A percentile compares a stretch with the other conserved stretches of the same genome.
Evolutionary conservation across 2,888 invertebrate species (phyloP).

Genomic region (Endomychus coccineus): DNA sequence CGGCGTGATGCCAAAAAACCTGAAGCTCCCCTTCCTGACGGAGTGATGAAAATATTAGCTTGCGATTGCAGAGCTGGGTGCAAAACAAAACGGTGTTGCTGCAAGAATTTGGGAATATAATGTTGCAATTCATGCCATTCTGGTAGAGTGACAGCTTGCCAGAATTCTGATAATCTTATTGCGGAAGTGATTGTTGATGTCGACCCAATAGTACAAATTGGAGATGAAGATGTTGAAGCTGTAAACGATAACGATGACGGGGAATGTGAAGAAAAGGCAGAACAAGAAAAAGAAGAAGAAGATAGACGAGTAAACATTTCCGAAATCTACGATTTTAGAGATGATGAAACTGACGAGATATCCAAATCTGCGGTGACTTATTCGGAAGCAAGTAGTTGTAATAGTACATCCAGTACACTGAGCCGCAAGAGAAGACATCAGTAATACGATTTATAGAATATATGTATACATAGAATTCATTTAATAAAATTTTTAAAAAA

Average conservation of each 20-base stretch:
- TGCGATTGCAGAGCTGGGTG: neutral
- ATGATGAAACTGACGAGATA: neutral
- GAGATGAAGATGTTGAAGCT: neutral
- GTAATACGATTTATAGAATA: too few species aligned
- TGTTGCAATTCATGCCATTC: neutral
- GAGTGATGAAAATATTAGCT: neutral
- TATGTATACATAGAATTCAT: too few species aligned
- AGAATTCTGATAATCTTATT: neutral
- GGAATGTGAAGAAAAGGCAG: too few species aligned
- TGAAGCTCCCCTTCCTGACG: neutral
- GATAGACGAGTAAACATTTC: too few species aligned
- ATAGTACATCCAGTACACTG: neutral
- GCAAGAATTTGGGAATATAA: neutral
- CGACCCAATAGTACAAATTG: too few species aligned
- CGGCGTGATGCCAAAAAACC: neutral
- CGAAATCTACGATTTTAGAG: too few species aligned
- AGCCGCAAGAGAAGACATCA: too few species aligned
- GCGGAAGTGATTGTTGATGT: too few species aligned
- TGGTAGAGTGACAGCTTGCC: neutral
- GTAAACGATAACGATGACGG: neutral
- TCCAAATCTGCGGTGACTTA: neutral
- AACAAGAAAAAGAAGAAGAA: too few species aligned
- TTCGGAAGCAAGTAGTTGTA: slow-evolving; percentile 2
- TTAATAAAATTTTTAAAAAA: too few species aligned
- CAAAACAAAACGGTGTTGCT: neutral